Base-by-base conservation (phyloP, 2,888 invertebrate genomes). In the Oxytorus armatus region DNA sequence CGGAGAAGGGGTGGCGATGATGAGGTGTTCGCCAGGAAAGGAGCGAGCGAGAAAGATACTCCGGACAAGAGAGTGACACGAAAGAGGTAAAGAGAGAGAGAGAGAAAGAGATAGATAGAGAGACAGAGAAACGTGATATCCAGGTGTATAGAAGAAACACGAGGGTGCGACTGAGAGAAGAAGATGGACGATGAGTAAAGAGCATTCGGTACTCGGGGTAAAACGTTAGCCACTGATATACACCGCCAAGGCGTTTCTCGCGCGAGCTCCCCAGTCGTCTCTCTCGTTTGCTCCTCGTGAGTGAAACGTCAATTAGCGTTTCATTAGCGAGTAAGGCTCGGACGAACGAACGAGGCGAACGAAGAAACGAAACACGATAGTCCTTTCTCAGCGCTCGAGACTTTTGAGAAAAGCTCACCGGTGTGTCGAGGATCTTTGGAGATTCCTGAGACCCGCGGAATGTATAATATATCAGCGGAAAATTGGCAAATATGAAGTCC, bases 251-350 rank as follows among this genome's bases (percentile, higher is more conserved):
- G 49, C 70, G 75, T 78, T 72, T 72, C 65, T 65, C 65, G 33
- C 66, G 36, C 39, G 18, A n/a, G 44, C 42, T 49, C 29, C 23
- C 29, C 33, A 10, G 29, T 16, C 16, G 16, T 61, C 39, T 14
- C 25, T 16, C 57, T 44, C 33, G 23, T 16, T 36, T 23, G 49
- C 36, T 11, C 23, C 3, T 1, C 47, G 39, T 57, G 81, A 79
- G 77, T 76, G 81, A 83, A 82, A 80, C 83, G 85, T 86, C 86
- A 86, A 87, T 86, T 86, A 85, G 84, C 84, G 86, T 81, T 86
- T 87, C 85, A 86, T 85, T 84, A 83, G 84, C 78, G 79, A 25
- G 78, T 61, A 18, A 79, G 72, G 69, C 75, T 65, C 55, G 69
- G 76, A 73, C 61, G 44, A 55, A 25, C 18, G 11, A 11, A 63